Percentiles rank a stretch among this genome's conserved stretches.
These are phyloP conservation scores for Porites australiensis DNA, from an alignment of 64 coral and sea anemone genomes.

Conservation along the genomic window DNA sequence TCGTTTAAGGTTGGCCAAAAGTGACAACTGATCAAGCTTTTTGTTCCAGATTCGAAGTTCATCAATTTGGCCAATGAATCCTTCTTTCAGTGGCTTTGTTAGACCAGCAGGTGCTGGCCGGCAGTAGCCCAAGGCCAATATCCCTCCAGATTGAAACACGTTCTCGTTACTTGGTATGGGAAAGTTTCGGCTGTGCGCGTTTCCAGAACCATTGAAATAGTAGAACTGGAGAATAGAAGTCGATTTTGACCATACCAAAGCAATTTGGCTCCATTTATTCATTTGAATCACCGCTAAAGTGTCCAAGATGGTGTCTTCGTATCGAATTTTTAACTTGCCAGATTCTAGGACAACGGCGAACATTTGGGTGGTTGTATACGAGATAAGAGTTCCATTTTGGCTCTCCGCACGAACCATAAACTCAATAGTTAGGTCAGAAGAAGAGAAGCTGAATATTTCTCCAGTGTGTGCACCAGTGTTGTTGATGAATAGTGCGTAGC, in stretches of 20 bases:
- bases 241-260: slow-evolving; percentile 84
- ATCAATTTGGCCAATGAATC: slow-evolving; percentile 89
- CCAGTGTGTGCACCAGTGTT: slow-evolving; percentile 81
- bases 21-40: slow-evolving; percentile 70
- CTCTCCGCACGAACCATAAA: slow-evolving; percentile 81
- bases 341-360: slow-evolving; percentile 84
- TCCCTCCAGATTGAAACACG: slow-evolving; percentile 88
- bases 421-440: slow-evolving; percentile 88
- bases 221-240: slow-evolving; percentile 93
- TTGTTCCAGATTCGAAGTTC: slow-evolving; percentile 97
- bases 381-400: slow-evolving; percentile 83
- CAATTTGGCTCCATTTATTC: slow-evolving; percentile 81
- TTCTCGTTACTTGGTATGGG: slow-evolving; percentile 69
- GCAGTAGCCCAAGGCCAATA: slow-evolving; percentile 90
- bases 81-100: slow-evolving; percentile 34
- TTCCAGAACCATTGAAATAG: slow-evolving; percentile 55
- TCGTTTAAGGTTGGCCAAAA: slow-evolving; percentile 70
- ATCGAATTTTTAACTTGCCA: slow-evolving; percentile 79
- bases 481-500: slow-evolving; percentile 87
- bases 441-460: slow-evolving; percentile 89
- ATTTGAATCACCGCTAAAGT: slow-evolving; percentile 76
- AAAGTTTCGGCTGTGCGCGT: slow-evolving; percentile 84
- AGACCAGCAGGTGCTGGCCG: slow-evolving; percentile 65
- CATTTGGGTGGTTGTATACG: slow-evolving; percentile 89
- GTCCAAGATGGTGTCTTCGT: slow-evolving; percentile 79